These are phyloP conservation scores for Sisor rabdophorus DNA, from an alignment of 2,113 vertebrate genomes.

Conservation along the genomic window DNA sequence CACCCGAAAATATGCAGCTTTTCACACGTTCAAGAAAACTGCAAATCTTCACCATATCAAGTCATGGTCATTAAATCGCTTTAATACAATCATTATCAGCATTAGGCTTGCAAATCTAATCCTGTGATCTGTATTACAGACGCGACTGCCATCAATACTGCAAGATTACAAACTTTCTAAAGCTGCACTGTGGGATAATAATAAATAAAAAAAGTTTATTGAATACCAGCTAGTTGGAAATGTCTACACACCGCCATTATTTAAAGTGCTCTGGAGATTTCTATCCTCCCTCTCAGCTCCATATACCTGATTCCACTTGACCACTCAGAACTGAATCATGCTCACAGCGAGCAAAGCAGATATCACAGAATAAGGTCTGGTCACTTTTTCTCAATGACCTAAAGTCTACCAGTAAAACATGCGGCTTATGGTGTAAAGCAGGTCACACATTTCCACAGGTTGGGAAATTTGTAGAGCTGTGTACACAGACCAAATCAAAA, in stretches of 20 bases:
- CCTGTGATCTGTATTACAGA: neutral
- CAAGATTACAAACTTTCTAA: neutral
- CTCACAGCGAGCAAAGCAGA: neutral
- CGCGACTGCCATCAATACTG: no score
- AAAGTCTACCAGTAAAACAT: no score
- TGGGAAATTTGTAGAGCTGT: no score
- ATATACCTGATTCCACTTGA: conserved; percentile 17
- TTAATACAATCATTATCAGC: neutral
- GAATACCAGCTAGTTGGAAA: neutral
- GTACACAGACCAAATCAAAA: no score
- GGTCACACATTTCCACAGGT: no score
- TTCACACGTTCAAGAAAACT: neutral
- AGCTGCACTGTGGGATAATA: neutral
- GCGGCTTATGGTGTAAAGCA: no score
- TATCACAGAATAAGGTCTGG: neutral
- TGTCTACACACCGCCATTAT: neutral
- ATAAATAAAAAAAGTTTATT: neutral
- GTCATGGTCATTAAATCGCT: neutral
- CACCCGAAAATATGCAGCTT: neutral
- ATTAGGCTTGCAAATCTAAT: neutral
- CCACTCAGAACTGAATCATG: neutral
- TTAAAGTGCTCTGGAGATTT: neutral
- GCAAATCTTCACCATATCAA: neutral
- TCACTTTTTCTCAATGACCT: neutral
- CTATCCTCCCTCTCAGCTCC: neutral